A percentile compares a stretch with the other conserved stretches of the same genome.
These are phyloP conservation scores for Operophtera brumata DNA, from an alignment of 2,888 invertebrate genomes.

Conservation along the genomic window DNA sequence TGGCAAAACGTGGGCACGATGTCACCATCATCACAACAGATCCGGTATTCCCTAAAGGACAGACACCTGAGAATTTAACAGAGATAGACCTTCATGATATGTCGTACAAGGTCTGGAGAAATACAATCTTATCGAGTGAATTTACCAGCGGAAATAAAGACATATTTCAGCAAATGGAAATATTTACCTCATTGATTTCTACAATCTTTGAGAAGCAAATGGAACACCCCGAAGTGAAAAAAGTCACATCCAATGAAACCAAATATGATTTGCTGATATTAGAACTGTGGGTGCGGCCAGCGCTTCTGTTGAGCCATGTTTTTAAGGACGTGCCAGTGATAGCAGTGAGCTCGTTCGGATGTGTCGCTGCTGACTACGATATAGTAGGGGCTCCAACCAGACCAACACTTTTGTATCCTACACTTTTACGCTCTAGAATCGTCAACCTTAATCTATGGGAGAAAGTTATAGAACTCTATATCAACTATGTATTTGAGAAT, in stretches of 20 bases:
- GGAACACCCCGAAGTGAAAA: constrained; percentile 30
- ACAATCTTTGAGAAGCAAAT: constrained; percentile 33
- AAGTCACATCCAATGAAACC: constrained; percentile 26
- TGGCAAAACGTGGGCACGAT: constrained; percentile 63
- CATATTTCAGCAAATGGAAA: not conserved
- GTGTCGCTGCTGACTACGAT: constrained; percentile 28
- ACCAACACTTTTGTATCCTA: constrained; percentile 45
- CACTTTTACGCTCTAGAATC: constrained; percentile 27
- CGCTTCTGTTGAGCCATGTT: constrained; percentile 32
- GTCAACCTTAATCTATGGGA: constrained; percentile 31
- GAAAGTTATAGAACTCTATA: too few species aligned
- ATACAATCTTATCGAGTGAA: not conserved
- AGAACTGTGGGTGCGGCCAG: constrained; percentile 31
- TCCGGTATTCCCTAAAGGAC: constrained; percentile 44
- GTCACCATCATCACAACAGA: constrained; percentile 58
- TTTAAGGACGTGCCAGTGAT: constrained; percentile 39
- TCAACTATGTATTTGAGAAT: too few species aligned
- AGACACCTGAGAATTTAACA: constrained; percentile 48
- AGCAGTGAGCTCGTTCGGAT: constrained; percentile 42
- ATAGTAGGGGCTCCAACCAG: constrained; percentile 36
- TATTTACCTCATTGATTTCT: constrained; percentile 7
- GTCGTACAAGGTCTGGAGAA: not conserved
- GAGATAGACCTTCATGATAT: constrained; percentile 24
- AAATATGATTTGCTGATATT: constrained; percentile 35
- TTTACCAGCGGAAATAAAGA: not conserved